Conservation (phyloP, 1,140 invertebrate species). For the Delia radicum region DNA sequence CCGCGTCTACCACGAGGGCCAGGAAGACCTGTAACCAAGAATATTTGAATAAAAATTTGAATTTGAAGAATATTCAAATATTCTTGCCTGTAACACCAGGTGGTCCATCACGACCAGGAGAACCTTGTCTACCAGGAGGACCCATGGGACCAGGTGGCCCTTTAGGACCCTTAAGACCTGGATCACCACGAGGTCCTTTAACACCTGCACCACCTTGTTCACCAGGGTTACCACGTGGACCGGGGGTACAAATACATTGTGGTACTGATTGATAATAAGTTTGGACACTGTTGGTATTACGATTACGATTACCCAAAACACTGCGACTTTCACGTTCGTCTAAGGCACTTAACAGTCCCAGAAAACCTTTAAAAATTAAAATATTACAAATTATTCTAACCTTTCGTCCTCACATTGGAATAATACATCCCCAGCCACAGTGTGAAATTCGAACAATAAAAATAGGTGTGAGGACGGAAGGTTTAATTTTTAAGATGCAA, state of each 20-base stretch:
- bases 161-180: too few species aligned
- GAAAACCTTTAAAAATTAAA: background rate
- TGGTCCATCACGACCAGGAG: slow-evolving; percentile 8
- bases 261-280: too few species aligned
- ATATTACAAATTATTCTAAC: too few species aligned
- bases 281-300: background rate
- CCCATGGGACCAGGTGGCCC: background rate
- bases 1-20: slow-evolving; percentile 23
- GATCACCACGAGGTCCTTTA: background rate
- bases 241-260: slow-evolving; percentile 1
- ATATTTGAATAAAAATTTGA: too few species aligned
- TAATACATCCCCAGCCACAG: too few species aligned
- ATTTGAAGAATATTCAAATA: too few species aligned
- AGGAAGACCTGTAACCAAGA: slow-evolving; percentile 1
- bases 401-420: too few species aligned
- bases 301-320: background rate
- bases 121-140: slow-evolving; percentile 18
- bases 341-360: background rate
- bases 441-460: too few species aligned
- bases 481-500: too few species aligned
- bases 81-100: slow-evolving; percentile 19
- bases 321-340: background rate
- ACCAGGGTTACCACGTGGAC: background rate
- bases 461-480: too few species aligned
- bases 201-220: background rate